phyloP scores from a whole-genome alignment of 2,888 invertebrate species.

The Chesias legatella region DNA sequence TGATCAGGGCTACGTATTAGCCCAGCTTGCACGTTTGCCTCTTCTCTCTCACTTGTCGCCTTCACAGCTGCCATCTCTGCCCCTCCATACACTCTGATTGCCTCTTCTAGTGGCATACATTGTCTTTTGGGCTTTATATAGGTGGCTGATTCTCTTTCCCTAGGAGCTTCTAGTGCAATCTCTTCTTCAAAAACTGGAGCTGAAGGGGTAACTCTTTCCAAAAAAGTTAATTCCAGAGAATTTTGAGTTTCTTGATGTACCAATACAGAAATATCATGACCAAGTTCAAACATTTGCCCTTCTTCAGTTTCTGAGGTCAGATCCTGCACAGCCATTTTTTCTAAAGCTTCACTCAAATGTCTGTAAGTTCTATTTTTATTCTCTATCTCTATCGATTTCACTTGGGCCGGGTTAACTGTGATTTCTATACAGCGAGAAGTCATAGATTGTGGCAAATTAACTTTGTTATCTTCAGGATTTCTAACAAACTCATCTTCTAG shows the following conservation, averaged over 20 bases:
- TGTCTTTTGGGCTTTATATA: slow-evolving; percentile 37
- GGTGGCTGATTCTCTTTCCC: slow-evolving; percentile 20
- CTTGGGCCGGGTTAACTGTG: neutral
- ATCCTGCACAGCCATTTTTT: slow-evolving; percentile 33
- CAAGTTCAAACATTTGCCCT: slow-evolving; percentile 29
- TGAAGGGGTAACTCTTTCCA: slow-evolving; percentile 44
- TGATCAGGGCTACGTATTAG: slow-evolving; percentile 58
- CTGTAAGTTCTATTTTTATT: too few species aligned
- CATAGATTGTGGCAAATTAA: neutral
- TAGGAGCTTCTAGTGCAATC: slow-evolving; percentile 5
- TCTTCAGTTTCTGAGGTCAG: slow-evolving; percentile 20
- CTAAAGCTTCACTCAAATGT: slow-evolving; percentile 37
- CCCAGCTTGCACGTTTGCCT: slow-evolving; percentile 59
- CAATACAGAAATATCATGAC: slow-evolving; percentile 25
- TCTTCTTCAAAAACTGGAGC: slow-evolving; percentile 56
- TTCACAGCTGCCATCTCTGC: slow-evolving; percentile 57
- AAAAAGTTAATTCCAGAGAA: slow-evolving; percentile 2
- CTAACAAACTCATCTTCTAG: slow-evolving; percentile 1
- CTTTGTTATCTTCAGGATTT: too few species aligned
- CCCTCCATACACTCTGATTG: slow-evolving; percentile 54
- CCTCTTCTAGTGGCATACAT: slow-evolving; percentile 60
- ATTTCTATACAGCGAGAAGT: neutral
- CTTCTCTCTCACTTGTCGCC: slow-evolving; percentile 60
- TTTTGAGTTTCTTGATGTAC: slow-evolving; percentile 6
- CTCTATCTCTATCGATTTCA: slow-evolving; percentile 2